Conservation (phyloP, 2,113 vertebrate genomes). For the Cacatua alba region DNA sequence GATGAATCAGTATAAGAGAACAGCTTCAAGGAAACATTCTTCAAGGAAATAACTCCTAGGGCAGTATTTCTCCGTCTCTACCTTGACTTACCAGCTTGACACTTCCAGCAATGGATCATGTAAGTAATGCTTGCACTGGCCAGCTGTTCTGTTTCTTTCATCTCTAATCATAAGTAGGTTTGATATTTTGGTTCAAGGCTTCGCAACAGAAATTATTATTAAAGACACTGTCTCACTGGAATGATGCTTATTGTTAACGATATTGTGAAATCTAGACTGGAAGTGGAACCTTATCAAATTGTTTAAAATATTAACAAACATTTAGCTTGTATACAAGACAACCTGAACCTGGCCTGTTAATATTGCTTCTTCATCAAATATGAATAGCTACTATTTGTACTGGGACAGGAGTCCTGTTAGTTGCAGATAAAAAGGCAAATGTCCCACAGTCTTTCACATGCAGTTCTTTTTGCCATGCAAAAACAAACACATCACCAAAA, state of each 20-base stretch:
- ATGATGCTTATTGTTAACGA: not conserved
- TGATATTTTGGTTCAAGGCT: not conserved
- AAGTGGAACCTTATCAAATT: not conserved
- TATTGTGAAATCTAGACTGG: not conserved
- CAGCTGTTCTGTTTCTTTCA: not conserved
- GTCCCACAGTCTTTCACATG: not conserved
- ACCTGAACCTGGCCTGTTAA: not conserved
- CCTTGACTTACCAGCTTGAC: not conserved
- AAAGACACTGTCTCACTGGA: not conserved
- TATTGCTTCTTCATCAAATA: not conserved
- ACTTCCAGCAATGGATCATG: constrained; percentile 39
- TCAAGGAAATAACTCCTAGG: not conserved
- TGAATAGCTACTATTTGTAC: not conserved
- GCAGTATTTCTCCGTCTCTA: not conserved
- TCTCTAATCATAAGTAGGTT: not conserved
- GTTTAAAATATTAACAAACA: not conserved
- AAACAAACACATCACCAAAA: not conserved
- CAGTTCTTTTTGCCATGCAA: not conserved
- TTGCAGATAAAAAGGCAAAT: not conserved
- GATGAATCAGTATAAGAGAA: constrained; percentile 4
- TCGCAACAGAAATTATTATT: not conserved
- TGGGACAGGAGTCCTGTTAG: not conserved
- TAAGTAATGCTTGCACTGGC: constrained; percentile 33
- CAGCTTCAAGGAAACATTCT: not conserved
- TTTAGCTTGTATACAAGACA: not conserved